phyloP scores from a whole-genome alignment of 2,113 vertebrate genomes.

The Ursus arctos region DNA sequence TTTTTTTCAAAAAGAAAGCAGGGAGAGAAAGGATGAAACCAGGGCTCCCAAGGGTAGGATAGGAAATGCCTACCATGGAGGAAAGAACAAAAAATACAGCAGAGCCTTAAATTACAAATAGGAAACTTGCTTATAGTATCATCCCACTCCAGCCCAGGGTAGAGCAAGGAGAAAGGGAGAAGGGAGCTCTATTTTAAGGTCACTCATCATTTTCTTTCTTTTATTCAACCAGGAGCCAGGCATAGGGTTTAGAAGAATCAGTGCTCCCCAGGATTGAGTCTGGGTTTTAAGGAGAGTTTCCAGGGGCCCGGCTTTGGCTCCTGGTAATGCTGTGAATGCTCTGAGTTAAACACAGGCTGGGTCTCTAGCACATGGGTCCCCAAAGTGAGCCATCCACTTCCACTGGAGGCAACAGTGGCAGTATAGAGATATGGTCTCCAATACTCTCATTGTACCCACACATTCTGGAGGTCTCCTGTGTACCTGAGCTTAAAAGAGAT shows the following conservation, averaged over 20 bases:
- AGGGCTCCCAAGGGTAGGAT: neutral
- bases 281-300: neutral
- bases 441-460: neutral
- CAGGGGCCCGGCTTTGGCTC: neutral
- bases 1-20: neutral
- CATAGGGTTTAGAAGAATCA: neutral
- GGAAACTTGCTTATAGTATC: neutral
- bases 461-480: neutral
- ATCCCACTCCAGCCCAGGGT: no score
- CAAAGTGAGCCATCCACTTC: neutral
- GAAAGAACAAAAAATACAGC: neutral
- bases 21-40: neutral
- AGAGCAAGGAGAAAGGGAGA: neutral
- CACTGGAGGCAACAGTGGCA: rapidly evolving
- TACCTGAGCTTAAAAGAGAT: neutral
- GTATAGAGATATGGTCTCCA: neutral
- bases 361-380: neutral
- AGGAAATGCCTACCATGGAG: neutral
- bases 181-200: neutral
- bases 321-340: neutral
- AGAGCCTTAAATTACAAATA: neutral
- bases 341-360: neutral
- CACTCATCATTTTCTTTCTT: neutral
- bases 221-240: neutral
- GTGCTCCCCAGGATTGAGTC: neutral